These are phyloP conservation scores for Panagrolaimus sp. DNA, from an alignment of 1,140 invertebrate genomes.

Conservation along the genomic window DNA sequence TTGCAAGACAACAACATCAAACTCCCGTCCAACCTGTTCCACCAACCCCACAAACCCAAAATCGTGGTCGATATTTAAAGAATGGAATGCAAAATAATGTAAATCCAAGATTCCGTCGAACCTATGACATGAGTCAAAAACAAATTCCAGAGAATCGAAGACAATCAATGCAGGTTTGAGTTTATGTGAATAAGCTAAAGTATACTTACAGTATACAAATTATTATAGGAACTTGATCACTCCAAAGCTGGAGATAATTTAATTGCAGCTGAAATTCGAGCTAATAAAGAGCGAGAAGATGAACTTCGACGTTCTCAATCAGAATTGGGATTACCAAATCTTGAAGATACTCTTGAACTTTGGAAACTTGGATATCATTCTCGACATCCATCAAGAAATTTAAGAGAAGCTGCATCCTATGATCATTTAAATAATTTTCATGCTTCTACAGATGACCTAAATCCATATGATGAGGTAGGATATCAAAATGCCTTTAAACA, in stretches of 20 bases:
- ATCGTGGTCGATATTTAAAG: slow-evolving; percentile 4
- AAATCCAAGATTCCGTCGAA: background rate
- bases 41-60: background rate
- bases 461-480: background rate
- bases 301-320: background rate
- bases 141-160: slow-evolving; percentile 4
- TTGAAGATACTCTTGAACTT: slow-evolving; percentile 11
- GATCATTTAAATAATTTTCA: background rate
- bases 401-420: background rate
- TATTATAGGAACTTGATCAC: background rate
- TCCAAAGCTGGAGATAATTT: background rate
- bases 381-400: background rate
- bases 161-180: background rate
- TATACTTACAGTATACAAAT: too few relatives aligned
- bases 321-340: background rate
- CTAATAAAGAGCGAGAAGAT: slow-evolving; percentile 1
- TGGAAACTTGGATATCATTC: background rate
- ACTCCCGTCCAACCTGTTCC: background rate
- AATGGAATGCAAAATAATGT: background rate
- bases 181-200: too few relatives aligned
- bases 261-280: slow-evolving; percentile 4
- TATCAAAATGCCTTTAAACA: background rate
- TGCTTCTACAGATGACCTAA: background rate
- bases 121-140: background rate
- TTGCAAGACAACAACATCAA: background rate